phyloP scores from a whole-genome alignment of 1,140 invertebrate species.

The Drosophila cardini region DNA sequence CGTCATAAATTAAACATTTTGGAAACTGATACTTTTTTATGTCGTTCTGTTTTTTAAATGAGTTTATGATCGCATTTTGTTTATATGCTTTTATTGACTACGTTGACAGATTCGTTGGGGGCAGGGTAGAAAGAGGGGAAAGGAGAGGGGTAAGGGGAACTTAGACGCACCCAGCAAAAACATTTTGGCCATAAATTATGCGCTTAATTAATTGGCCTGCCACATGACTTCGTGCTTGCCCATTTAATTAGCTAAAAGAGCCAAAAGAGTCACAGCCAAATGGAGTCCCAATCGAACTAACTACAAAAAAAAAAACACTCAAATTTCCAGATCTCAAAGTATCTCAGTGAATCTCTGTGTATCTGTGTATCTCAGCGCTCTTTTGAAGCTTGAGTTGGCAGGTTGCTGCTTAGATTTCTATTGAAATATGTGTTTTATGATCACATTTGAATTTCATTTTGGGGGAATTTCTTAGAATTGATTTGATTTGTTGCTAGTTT shows the following conservation, averaged over 20 bases:
- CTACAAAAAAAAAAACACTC: neutral
- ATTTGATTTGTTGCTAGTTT: constrained; percentile 51
- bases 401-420: constrained; percentile 64
- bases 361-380: constrained; percentile 11
- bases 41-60: constrained; percentile 38
- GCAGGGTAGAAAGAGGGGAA: neutral
- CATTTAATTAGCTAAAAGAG: constrained; percentile 66
- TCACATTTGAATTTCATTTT: constrained; percentile 56
- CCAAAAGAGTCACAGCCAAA: neutral
- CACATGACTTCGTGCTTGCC: constrained; percentile 46
- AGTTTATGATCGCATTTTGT: constrained; percentile 40
- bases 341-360: constrained; percentile 12
- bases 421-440: constrained; percentile 60
- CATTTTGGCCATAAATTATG: constrained; percentile 77
- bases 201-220: constrained; percentile 79
- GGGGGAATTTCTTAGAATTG: constrained; percentile 48
- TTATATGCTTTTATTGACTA: constrained; percentile 52
- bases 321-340: constrained; percentile 4
- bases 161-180: constrained; percentile 22
- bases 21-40: constrained; percentile 67
- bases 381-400: constrained; percentile 33
- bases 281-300: neutral
- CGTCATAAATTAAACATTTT: constrained; percentile 82
- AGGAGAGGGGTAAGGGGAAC: neutral
- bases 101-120: constrained; percentile 45